Evolutionary conservation across 2,113 vertebrate genomes (phyloP).

Genomic region (Coreoperca whiteheadi): DNA sequence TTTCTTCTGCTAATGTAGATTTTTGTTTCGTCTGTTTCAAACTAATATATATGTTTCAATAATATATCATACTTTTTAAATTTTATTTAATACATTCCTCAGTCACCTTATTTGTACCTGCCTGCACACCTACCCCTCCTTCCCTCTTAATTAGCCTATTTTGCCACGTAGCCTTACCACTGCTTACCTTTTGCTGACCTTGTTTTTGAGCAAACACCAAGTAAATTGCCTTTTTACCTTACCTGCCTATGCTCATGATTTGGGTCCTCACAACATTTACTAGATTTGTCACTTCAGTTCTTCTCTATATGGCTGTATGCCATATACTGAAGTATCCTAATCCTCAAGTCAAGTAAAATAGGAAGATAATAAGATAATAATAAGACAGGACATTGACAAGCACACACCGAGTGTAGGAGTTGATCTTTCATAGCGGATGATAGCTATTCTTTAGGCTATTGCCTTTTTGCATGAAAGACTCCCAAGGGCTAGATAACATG

Average conservation of each 20-base stretch:
- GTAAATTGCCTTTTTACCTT: not conserved
- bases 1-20: too few species aligned
- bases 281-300: not conserved
- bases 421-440: slow-evolving; percentile 32
- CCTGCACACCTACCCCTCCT: not conserved
- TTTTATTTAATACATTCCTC: too few species aligned
- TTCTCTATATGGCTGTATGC: not conserved
- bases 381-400: slow-evolving; percentile 3
- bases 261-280: not conserved
- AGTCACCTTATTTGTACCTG: not conserved
- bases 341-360: not conserved
- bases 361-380: too few species aligned
- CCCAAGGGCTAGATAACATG: slow-evolving; percentile 25
- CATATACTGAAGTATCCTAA: not conserved
- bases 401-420: slow-evolving; percentile 8
- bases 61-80: too few species aligned
- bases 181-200: slow-evolving; percentile 22
- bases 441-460: slow-evolving; percentile 47
- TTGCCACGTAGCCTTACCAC: not conserved
- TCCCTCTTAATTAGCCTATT: not conserved
- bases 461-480: slow-evolving; percentile 32
- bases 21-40: too few species aligned
- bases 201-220: not conserved
- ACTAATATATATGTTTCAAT: too few species aligned
- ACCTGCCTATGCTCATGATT: not conserved